phyloP scores from a whole-genome alignment of 2,113 vertebrate genomes.

The Pseudorasbora parva region DNA sequence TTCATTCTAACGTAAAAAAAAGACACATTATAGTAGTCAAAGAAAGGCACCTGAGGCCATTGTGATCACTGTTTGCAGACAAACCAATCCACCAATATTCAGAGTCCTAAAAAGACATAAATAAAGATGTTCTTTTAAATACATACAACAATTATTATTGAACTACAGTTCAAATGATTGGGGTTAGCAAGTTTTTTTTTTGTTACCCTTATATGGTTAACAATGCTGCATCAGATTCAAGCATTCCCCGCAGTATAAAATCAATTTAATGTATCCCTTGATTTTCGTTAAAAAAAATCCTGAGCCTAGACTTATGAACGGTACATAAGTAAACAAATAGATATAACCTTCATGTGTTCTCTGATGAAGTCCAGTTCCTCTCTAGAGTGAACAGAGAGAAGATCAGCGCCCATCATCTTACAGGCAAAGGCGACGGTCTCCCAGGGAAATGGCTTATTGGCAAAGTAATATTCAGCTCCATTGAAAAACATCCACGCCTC shows the following conservation, averaged over 20 bases:
- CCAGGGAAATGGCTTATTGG: slow-evolving; percentile 78
- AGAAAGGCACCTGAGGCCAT: slow-evolving; percentile 79
- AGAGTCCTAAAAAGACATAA: slow-evolving; percentile 67
- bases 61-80: slow-evolving; percentile 66
- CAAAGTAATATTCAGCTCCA: slow-evolving; percentile 79
- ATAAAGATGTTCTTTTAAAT: slow-evolving; percentile 15
- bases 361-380: slow-evolving; percentile 86
- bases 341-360: slow-evolving; percentile 82
- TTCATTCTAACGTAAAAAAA: neutral
- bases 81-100: slow-evolving; percentile 91
- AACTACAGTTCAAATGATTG: neutral
- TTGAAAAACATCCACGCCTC: slow-evolving; percentile 85
- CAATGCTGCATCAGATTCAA: neutral
- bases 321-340: neutral
- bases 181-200: neutral
- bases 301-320: no score
- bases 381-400: slow-evolving; percentile 84
- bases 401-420: slow-evolving; percentile 79
- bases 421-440: slow-evolving; percentile 82
- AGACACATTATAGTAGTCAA: neutral
- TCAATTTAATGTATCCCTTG: neutral
- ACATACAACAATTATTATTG: neutral
- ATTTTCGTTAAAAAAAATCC: neutral
- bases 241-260: neutral
- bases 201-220: neutral